Percentiles rank a stretch among this genome's conserved stretches.
Evolutionary conservation across 2,113 vertebrate species (phyloP).

Genomic region (Urocitellus parryii): DNA sequence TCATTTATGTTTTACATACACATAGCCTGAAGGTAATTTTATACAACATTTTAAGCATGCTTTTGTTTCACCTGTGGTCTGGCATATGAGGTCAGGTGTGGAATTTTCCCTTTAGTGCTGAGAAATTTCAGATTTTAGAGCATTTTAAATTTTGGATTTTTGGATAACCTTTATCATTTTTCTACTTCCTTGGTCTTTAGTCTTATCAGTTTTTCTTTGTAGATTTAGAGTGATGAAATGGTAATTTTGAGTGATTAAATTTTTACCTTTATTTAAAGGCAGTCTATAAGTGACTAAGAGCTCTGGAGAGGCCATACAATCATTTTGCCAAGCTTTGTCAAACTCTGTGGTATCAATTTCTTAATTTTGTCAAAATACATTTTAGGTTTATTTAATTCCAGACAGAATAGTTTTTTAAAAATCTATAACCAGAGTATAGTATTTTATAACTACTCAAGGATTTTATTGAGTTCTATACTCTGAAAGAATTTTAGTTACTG

Average conservation of each 20-base stretch:
- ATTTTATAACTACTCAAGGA: background rate
- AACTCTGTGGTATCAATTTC: background rate
- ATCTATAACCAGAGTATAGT: background rate
- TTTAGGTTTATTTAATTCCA: slow-evolving; percentile 27
- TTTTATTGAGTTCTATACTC: background rate
- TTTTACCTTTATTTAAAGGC: background rate
- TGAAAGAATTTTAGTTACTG: slow-evolving; percentile 21
- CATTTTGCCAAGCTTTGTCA: background rate
- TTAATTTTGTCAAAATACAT: slow-evolving; percentile 16
- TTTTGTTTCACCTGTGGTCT: background rate
- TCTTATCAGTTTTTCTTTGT: background rate
- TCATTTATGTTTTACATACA: background rate
- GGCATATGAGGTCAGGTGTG: background rate
- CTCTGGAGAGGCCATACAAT: background rate
- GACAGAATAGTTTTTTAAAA: background rate
- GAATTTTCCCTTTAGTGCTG: background rate
- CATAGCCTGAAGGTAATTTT: background rate
- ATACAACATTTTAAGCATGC: background rate
- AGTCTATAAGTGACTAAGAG: background rate
- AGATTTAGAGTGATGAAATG: background rate
- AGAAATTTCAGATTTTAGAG: background rate
- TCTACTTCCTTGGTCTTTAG: background rate
- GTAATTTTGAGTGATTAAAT: background rate
- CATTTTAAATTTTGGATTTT: background rate
- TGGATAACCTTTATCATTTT: background rate